Evolutionary conservation across 2,797 vertebrate genomes (phyloP).

Genomic region (Dromococcyx pavoninus): DNA sequence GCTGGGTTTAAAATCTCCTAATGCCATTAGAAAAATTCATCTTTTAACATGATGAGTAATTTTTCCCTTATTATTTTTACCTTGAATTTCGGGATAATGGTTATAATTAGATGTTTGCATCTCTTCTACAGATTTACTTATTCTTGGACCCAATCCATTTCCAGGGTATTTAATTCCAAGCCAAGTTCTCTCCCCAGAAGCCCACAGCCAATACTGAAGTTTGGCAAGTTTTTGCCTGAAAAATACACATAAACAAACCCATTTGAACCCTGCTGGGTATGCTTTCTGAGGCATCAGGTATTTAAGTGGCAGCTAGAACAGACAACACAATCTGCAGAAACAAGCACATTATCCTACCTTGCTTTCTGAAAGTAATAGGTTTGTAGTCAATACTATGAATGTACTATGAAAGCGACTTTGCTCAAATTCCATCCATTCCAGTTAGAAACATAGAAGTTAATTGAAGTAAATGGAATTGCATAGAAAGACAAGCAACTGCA

Average conservation of each 20-base stretch:
- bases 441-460: neutral
- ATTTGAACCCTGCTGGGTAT: neutral
- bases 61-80: neutral
- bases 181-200: neutral
- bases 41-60: neutral
- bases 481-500: neutral
- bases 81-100: neutral
- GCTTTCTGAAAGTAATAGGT: neutral
- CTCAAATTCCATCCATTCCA: conserved; percentile 5
- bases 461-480: conserved; percentile 4
- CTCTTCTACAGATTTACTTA: neutral
- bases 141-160: neutral
- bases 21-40: neutral
- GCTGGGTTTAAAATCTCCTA: neutral
- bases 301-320: neutral
- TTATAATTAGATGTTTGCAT: neutral
- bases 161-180: neutral
- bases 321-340: neutral
- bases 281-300: neutral
- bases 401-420: neutral
- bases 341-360: neutral
- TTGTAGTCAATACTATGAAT: neutral
- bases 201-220: neutral
- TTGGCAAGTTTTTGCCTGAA: neutral
- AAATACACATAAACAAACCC: neutral